phyloP scores from a whole-genome alignment of 2,113 vertebrate genomes.

The Sylvietta virens region DNA sequence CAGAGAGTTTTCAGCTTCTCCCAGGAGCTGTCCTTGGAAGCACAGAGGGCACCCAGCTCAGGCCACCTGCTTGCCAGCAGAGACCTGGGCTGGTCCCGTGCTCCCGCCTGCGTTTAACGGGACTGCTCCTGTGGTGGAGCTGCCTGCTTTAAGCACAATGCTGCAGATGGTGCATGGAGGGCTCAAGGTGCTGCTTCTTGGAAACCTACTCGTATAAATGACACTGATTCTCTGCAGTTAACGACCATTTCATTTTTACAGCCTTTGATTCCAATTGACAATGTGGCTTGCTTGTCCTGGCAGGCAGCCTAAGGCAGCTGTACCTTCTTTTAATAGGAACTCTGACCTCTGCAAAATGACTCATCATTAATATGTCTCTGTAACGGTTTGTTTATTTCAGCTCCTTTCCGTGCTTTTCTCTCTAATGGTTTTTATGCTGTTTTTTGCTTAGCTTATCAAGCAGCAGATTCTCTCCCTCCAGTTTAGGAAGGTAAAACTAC shows the following conservation, averaged over 20 bases:
- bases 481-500: slow-evolving; percentile 87
- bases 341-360: slow-evolving; percentile 53
- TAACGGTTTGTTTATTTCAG: slow-evolving; percentile 47
- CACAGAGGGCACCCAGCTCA: neutral
- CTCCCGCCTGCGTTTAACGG: neutral
- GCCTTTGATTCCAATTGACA: slow-evolving; percentile 32
- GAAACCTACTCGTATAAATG: neutral
- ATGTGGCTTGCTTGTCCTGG: slow-evolving; percentile 53
- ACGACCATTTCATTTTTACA: slow-evolving; percentile 61
- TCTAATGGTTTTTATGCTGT: slow-evolving; percentile 85
- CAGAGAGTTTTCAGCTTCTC: neutral
- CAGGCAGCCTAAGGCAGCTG: slow-evolving; percentile 63
- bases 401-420: slow-evolving; percentile 56
- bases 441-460: slow-evolving; percentile 90
- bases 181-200: slow-evolving; percentile 44
- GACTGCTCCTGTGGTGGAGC: neutral
- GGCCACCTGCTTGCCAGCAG: neutral
- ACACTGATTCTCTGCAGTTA: slow-evolving; percentile 24
- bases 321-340: slow-evolving; percentile 72
- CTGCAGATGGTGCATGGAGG: slow-evolving; percentile 10
- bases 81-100: neutral
- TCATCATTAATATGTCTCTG: slow-evolving; percentile 59
- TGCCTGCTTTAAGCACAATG: slow-evolving; percentile 4
- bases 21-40: slow-evolving; percentile 10
- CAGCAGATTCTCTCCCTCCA: slow-evolving; percentile 88